Evolutionary conservation across 1,140 invertebrate genomes (phyloP).

Genomic region (Stenopsyche tienmushanensis): DNA sequence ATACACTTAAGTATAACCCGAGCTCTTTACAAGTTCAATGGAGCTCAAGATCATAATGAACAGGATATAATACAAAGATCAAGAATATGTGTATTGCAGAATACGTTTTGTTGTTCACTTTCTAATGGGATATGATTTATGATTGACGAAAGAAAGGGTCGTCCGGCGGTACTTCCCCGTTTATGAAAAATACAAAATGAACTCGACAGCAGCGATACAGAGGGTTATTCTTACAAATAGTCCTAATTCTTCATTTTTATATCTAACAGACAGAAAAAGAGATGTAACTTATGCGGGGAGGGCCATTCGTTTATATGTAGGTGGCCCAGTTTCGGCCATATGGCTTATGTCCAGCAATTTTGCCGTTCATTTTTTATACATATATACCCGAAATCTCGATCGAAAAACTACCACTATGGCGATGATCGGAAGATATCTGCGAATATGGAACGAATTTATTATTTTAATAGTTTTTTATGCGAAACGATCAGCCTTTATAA

Average conservation of each 20-base stretch:
- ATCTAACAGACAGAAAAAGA: conserved; percentile 23
- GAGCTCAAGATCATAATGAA: too few relatives aligned
- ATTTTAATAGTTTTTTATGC: too few relatives aligned
- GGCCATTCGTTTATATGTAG: neutral
- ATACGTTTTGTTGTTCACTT: conserved; percentile 26
- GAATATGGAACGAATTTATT: too few relatives aligned
- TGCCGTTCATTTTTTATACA: conserved; percentile 24
- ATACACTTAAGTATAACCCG: too few relatives aligned
- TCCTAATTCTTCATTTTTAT: conserved; percentile 30
- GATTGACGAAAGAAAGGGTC: conserved; percentile 18
- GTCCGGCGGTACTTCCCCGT: conserved; percentile 1
- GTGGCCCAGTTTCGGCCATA: conserved; percentile 4
- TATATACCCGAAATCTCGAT: too few relatives aligned
- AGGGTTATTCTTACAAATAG: conserved; percentile 26
- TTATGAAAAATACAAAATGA: conserved; percentile 26
- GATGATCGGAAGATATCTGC: too few relatives aligned
- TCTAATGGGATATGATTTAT: conserved; percentile 24
- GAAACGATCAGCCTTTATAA: too few relatives aligned
- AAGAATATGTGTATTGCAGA: too few relatives aligned
- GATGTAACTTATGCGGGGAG: conserved; percentile 11
- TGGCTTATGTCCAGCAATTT: conserved; percentile 25
- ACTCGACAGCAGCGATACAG: conserved; percentile 16
- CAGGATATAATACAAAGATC: too few relatives aligned
- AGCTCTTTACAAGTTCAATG: too few relatives aligned
- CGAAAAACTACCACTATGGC: too few relatives aligned